phyloP scores from a whole-genome alignment of 2,797 vertebrate species.

The Ibycter americanus region DNA sequence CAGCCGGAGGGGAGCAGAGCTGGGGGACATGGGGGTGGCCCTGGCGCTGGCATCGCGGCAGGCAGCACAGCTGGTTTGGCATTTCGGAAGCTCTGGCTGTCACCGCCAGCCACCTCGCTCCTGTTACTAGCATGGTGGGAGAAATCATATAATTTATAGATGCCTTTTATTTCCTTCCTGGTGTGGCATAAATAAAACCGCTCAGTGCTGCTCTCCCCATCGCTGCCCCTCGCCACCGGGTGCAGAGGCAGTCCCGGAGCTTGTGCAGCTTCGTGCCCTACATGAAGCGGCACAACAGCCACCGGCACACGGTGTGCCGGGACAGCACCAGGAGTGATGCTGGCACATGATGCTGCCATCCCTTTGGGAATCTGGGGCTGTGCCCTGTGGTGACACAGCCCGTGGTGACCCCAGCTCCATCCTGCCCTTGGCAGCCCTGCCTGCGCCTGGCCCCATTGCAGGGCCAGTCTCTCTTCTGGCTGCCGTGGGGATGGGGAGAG shows the following conservation, averaged over 20 bases:
- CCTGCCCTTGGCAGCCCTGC: background rate
- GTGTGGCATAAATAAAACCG: background rate
- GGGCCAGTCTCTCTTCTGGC: background rate
- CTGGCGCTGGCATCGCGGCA: accelerated
- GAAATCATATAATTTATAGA: background rate
- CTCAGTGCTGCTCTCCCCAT: accelerated
- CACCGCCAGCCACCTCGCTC: background rate
- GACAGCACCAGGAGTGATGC: background rate
- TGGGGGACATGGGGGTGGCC: background rate
- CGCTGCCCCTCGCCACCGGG: accelerated
- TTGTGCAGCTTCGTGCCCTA: accelerated
- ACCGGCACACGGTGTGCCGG: accelerated
- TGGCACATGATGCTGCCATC: background rate
- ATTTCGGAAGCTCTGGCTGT: background rate
- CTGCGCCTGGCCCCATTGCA: background rate
- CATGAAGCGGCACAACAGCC: accelerated
- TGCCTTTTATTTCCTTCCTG: background rate
- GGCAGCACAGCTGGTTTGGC: background rate
- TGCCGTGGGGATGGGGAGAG: too few relatives aligned
- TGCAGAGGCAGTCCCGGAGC: accelerated
- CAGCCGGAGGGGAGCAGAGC: background rate
- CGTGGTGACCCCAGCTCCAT: accelerated
- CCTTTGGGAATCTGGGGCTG: background rate
- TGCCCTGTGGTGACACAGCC: background rate
- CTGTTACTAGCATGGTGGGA: background rate